Evolutionary conservation across 2,797 vertebrate genomes (phyloP), one percentile per base, ranked within the genome.

Genomic region (Menidia menidia): DNA sequence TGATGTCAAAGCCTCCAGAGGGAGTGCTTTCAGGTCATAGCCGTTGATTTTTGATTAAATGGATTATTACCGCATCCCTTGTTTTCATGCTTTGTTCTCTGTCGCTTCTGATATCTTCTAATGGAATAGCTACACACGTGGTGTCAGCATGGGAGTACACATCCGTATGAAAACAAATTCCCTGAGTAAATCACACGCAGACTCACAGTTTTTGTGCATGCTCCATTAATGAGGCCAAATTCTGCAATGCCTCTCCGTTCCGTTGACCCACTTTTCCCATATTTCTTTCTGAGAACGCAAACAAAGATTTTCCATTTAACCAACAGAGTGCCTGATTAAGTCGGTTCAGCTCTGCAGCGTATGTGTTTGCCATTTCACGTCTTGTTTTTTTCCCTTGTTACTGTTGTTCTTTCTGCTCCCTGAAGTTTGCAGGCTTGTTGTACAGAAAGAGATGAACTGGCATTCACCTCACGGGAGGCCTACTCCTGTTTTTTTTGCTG

Each of bases 251-350:
- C 59, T 81, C 72, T 88, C 35, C 70, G 62, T 84, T 59, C 61
- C 15, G 31, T 25, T 91, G 89, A 89, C 91, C 90, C 82, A 91
- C 75, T 92, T 92, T 87, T 55, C 59, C 63, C 67, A 59, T 71
- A 82, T 85, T 83, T 74, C 74, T 74, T 82, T 80, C 31, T 82
- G 54, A 88, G 88, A 80, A 56, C 45, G 65, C 78, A 90, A 90
- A 87, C 85, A 87, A 65, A 47, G 71, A 77, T 84, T 84, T 87
- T 68, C 70, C 71, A 80, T 89, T 87, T 84, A 79, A 88, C 85
- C 71, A 84, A 85, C 69, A 64, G 75, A 81, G 64, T 6, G 53
- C 41, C 86, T 85, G 77, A 88, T 87, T 90, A 87, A 85, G 64
- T 84, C 66, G 42, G 68, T 32, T 53, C 64, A 55, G 64, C 64